Conservation (phyloP, 2,888 invertebrate genomes). For the Melolontha melolontha region DNA sequence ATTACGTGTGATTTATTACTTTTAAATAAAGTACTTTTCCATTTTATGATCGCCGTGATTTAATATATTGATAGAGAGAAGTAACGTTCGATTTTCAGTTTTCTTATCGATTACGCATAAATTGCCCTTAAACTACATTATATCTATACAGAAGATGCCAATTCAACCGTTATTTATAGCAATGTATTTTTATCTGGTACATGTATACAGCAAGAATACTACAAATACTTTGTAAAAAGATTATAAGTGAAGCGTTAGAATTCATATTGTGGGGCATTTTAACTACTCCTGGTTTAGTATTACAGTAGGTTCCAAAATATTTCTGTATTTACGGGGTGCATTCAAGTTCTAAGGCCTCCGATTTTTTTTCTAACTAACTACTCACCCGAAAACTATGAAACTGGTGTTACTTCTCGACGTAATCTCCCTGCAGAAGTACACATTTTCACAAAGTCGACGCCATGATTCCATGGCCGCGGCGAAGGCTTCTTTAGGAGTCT, state of each 20-base stretch:
- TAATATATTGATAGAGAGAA: constrained; percentile 45
- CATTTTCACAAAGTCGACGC: too few species aligned
- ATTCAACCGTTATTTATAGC: constrained; percentile 37
- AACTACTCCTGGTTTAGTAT: too few species aligned
- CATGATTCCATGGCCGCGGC: too few species aligned
- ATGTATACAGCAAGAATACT: constrained; percentile 11
- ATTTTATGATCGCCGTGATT: constrained; percentile 46
- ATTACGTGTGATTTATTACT: constrained; percentile 52
- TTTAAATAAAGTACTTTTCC: constrained; percentile 52
- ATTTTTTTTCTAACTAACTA: too few species aligned
- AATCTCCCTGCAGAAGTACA: too few species aligned
- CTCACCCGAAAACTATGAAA: too few species aligned
- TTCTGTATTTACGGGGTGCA: too few species aligned
- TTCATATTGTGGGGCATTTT: not conserved
- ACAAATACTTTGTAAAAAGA: not conserved
- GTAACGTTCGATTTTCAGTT: constrained; percentile 37
- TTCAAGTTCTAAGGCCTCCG: too few species aligned
- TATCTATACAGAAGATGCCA: constrained; percentile 40
- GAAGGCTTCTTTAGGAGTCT: too few species aligned
- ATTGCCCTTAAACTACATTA: constrained; percentile 42
- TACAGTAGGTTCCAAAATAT: too few species aligned
- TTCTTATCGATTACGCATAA: constrained; percentile 45
- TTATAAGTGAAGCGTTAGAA: not conserved
- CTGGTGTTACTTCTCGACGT: too few species aligned
- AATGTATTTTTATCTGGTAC: constrained; percentile 24